These are phyloP conservation scores for Brachionus plicatilis DNA, from an alignment of 1,140 invertebrate genomes.

Conservation along the genomic window DNA sequence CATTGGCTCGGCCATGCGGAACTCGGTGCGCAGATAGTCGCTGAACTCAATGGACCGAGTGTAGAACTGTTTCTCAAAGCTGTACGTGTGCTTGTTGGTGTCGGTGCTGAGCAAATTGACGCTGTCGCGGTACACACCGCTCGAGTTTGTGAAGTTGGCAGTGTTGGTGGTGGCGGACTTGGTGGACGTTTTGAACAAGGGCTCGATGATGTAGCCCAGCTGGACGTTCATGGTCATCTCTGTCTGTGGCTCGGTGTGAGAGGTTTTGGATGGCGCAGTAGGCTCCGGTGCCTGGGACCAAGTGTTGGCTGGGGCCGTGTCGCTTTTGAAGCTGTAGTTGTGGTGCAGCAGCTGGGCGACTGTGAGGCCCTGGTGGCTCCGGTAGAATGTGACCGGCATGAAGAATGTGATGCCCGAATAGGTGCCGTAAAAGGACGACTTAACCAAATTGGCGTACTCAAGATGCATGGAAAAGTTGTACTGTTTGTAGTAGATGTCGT, in stretches of 20 bases:
- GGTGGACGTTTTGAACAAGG: neutral
- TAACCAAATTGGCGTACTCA: neutral
- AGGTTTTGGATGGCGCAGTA: neutral
- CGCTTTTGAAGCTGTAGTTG: neutral
- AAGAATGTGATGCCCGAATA: slow-evolving; percentile 35
- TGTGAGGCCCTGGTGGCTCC: neutral
- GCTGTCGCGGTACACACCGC: neutral
- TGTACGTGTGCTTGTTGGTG: slow-evolving; percentile 13
- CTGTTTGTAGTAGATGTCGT: slow-evolving; percentile 16
- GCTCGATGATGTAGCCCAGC: slow-evolving; percentile 3
- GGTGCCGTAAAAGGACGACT: slow-evolving; percentile 34
- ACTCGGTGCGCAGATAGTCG: neutral
- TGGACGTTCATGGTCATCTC: slow-evolving; percentile 35
- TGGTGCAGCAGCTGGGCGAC: neutral
- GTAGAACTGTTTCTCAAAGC: slow-evolving; percentile 36
- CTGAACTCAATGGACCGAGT: slow-evolving; percentile 20
- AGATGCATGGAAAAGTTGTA: slow-evolving; percentile 19
- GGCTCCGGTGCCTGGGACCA: neutral
- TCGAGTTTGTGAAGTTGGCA: neutral
- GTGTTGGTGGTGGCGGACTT: neutral
- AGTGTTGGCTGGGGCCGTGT: neutral
- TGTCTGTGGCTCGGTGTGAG: neutral
- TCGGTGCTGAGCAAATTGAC: slow-evolving; percentile 25
- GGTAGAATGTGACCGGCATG: slow-evolving; percentile 9
- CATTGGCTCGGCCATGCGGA: neutral